Conservation (phyloP, 2,888 invertebrate species). For the Leucophenga maculata region DNA sequence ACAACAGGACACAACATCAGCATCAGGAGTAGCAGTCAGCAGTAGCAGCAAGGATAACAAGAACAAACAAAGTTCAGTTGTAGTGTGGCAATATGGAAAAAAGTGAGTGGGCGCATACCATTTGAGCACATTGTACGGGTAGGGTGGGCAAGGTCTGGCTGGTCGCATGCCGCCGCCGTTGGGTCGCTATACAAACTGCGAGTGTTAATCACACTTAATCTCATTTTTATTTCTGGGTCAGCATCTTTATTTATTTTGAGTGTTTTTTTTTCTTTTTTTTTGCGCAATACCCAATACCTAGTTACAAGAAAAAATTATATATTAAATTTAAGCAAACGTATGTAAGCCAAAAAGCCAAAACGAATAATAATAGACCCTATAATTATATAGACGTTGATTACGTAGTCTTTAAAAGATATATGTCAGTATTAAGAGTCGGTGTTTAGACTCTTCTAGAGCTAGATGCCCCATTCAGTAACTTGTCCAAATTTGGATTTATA, state of each 20-base stretch:
- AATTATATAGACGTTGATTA: no score
- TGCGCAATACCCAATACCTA: not conserved
- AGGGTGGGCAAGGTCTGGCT: not conserved
- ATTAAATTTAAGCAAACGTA: no score
- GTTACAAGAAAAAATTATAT: no score
- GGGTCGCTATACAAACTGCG: slow-evolving; percentile 42
- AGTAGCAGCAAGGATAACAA: slow-evolving; percentile 22
- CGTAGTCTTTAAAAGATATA: no score
- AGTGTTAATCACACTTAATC: slow-evolving; percentile 67
- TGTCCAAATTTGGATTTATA: no score
- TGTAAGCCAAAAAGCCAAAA: no score
- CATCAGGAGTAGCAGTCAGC: not conserved
- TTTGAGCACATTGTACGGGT: not conserved
- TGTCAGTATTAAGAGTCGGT: no score
- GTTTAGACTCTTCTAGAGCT: no score
- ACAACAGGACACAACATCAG: slow-evolving; percentile 29
- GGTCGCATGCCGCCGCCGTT: not conserved
- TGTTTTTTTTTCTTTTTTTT: slow-evolving; percentile 9
- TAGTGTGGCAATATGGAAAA: not conserved
- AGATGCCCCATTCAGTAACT: no score
- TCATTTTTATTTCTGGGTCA: slow-evolving; percentile 67
- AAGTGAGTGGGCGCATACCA: not conserved
- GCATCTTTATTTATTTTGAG: slow-evolving; percentile 56
- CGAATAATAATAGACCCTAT: no score
- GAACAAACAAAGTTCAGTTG: slow-evolving; percentile 31